These are phyloP conservation scores for Helarctos malayanus DNA, from an alignment of 2,797 vertebrate species.

Conservation along the genomic window DNA sequence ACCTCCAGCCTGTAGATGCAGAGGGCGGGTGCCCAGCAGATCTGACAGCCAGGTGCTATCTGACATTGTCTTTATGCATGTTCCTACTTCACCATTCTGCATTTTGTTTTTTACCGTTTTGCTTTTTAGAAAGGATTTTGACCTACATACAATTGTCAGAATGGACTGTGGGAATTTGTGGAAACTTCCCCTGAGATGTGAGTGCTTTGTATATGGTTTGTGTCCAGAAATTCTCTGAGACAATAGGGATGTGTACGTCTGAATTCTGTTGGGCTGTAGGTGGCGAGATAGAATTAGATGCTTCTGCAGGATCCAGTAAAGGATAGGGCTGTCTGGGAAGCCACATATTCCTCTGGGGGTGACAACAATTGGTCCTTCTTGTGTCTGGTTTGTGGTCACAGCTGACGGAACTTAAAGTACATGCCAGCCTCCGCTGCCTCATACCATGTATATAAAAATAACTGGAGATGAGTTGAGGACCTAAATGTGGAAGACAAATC, in stretches of 20 bases:
- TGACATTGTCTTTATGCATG: not conserved
- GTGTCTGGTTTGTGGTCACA: not conserved
- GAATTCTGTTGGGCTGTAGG: constrained; percentile 6
- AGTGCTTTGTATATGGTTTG: not conserved
- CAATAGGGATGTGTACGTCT: not conserved
- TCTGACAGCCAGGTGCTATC: not conserved
- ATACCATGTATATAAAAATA: not conserved
- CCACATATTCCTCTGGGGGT: not conserved
- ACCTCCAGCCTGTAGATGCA: too few species aligned
- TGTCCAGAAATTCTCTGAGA: not conserved
- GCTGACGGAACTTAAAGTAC: not conserved
- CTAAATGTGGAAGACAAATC: constrained; percentile 9
- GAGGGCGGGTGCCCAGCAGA: not conserved
- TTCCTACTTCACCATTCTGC: not conserved
- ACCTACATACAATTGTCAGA: not conserved
- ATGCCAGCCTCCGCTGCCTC: not conserved
- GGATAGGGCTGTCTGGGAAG: not conserved
- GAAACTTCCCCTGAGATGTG: not conserved
- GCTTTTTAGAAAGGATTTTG: not conserved
- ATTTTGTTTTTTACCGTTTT: not conserved
- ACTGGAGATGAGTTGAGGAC: not conserved
- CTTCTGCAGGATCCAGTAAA: not conserved
- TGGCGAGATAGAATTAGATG: not conserved
- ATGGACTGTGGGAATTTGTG: not conserved
- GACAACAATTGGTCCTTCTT: not conserved